Evolutionary conservation across 2,113 vertebrate species (phyloP), one percentile per base, ranked within the genome.

Genomic region (Antechinus flavipes): DNA sequence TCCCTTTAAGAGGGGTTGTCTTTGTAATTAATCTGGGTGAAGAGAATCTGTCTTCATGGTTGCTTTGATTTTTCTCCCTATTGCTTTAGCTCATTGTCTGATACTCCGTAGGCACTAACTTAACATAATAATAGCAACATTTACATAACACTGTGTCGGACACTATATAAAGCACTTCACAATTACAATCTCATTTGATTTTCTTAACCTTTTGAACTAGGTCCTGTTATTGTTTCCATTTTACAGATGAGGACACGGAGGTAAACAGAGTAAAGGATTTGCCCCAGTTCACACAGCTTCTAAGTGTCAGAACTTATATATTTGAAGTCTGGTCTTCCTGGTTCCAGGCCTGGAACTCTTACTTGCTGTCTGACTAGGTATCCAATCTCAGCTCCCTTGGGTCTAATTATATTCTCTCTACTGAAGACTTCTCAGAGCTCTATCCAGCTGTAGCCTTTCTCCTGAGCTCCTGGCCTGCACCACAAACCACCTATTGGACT

Each of bases 61-160:
- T 68, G 35, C 61, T 68, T 68, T 94, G 52, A n/a, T 58, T 54
- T 95, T 2, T 84, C 2, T 94, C n/a, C 23, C 55, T 56, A 91
- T 0, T n/a, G 12, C 54, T 84, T 84, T 24, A 61, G 25, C 52
- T 90, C 22, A 23, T 94, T 91, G 90, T 93, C 89, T 95, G 12
- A 35, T 96, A 95, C 8, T 16, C 68, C 90, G 30, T 30, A 55
- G 16, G 35, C 54, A 90, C 93, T 94, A 84, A 54, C 54, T 10
- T 97, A 68, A 53, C 22, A 91, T 54, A 52, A 95, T 91, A 47
- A n/a, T 61, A 94, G 91, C 91, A 56, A 89, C 16, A 8, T 58
- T 49, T 89, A 47, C 46, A 23, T 68, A 91, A 27, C 2, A 26
- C 24, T 93, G 14, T 53, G 46, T 50, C 92, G 93, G 25, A 8